These are phyloP conservation scores for Sorex fumeus DNA, from an alignment of 2,113 vertebrate genomes.

Conservation along the genomic window DNA sequence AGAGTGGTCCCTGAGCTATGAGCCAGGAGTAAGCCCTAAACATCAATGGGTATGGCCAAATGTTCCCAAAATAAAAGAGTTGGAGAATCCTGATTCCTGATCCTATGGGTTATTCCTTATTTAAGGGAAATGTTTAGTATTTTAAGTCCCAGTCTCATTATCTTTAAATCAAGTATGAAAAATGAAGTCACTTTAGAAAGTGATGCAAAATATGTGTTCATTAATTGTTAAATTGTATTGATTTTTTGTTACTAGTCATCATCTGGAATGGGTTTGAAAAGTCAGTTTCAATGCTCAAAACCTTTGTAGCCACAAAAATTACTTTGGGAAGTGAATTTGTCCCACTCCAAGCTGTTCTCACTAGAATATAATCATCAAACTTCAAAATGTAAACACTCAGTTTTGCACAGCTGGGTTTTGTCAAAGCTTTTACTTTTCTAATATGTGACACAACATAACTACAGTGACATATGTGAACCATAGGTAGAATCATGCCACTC, in stretches of 20 bases:
- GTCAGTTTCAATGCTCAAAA: neutral
- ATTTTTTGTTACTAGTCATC: slow-evolving; percentile 13
- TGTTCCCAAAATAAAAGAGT: too few relatives aligned
- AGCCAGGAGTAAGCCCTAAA: too few relatives aligned
- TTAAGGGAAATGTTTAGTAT: neutral
- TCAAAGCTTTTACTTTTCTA: neutral
- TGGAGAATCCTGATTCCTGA: too few relatives aligned
- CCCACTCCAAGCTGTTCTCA: neutral
- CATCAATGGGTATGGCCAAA: too few relatives aligned
- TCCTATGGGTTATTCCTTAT: neutral
- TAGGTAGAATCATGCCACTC: neutral
- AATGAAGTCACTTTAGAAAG: neutral
- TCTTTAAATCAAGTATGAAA: neutral
- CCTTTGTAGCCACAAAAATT: neutral
- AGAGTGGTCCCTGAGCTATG: too few relatives aligned
- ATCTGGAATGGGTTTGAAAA: neutral
- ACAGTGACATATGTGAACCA: neutral
- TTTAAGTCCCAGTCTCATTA: neutral
- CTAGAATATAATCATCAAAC: neutral
- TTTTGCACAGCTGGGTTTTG: neutral
- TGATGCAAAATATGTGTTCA: neutral
- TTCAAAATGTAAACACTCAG: neutral
- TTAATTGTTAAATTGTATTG: neutral
- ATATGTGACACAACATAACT: neutral
- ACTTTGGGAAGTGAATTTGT: neutral